Evolutionary conservation across 2,888 invertebrate species (phyloP), one percentile per base, ranked within the genome.

Genomic region (Dilophus febrilis): DNA sequence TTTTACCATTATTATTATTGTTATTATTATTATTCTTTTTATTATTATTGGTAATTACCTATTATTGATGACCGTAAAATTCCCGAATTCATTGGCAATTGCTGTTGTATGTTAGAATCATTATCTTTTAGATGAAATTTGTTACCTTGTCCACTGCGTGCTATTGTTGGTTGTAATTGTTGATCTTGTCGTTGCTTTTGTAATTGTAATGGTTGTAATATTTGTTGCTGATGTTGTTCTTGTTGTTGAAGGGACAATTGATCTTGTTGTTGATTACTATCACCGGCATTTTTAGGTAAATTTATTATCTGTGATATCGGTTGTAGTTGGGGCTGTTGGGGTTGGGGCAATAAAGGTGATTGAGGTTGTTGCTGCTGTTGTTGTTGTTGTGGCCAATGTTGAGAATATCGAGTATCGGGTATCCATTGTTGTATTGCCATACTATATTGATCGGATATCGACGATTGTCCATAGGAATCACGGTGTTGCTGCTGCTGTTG

Each of bases 401-500:
- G 50, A 41, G 46, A 40, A 39, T 44, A 30, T 40, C 40, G 40
- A 43, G 36, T 43, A 38, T 40, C 40, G 41, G 47, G 46, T 16
- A 43, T 44, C 5, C 37, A 36, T 14, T 47, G 30, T 29, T 44
- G 42, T 34, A 44, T 46, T 22, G 22, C 8, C 22, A 22, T 22
- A 5, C 46, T 32, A 35, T 47, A 46, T 11, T 19, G 2, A 32
- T 41, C 42, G 30, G 46, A 33, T 16, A 31, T 34, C 40, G 32
- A 44, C 39, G 50, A 49, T 28, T 52, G 48, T 41, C 54, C 40
- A 47, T 57, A 60, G 34, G 55, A 50, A 44, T 54, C 55, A 16
- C 52, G 51, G 44, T 53, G 53, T 37, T n/a, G 35, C n/a, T 10
- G 18, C 11, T 27, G 7, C 11, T 27, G 27, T 8, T 27, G 11